Evolutionary conservation across 2,113 vertebrate genomes (phyloP), one percentile per base, ranked within the genome.

Genomic region (Maccullochella peelii): DNA sequence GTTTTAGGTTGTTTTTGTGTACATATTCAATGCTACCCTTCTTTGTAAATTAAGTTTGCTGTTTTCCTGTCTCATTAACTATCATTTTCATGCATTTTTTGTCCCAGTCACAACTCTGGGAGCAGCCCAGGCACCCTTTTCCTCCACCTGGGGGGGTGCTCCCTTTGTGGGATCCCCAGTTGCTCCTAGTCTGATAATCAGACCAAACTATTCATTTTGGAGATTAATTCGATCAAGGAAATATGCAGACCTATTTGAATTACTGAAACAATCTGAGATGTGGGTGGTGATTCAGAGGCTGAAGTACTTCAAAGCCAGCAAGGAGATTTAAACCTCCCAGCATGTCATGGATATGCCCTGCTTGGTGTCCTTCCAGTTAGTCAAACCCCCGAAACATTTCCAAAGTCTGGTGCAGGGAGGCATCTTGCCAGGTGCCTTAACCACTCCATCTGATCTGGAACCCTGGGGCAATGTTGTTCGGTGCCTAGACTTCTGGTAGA

Each of bases 1-100:
- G 25, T 77, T 83, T 59, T 67, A 9, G 18, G 63, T 73, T 84
- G 80, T 84, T 83, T 79, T 90, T 76, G 11, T 76, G 11, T 67
- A 30, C 12, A 47, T 25, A 73, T 30, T 57, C 49, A 79, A 1
- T 9, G 18, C 58, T 47, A 15, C n/a, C 1, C 6, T 44, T 30
- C 6, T 73, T 68, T 49, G 18, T 36, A 11, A 69, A 27, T 8
- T 0, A n/a, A 49, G 52, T 33, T 71, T 61, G 23, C 12, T 27
- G 11, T 77, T 80, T 62, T 80, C 21, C 18, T 75, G 36, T 33
- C n/a, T 68, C 1, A 6, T 44, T 18, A n/a, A 72, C 58, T 20
- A 8, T 33, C 44, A n/a, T 2, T 57, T 49, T 21, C n/a, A 33
- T 44, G n/a, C 12, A 12, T 36, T 67, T 72, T 33, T 23, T 20